Percentiles rank a stretch among this genome's conserved stretches.
Conservation (phyloP, 2,113 vertebrate species). For the human region GRCh38 chr1:4785501-4786000, state of each 20-base stretch:
- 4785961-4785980: not conserved
- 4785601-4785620: not conserved
- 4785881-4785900: rapidly evolving
- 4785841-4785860: too few relatives aligned
- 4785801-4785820: rapidly evolving
- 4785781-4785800: not conserved
- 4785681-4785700: not conserved
- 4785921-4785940: rapidly evolving
- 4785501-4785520: rapidly evolving
- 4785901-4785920: rapidly evolving
- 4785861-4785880: rapidly evolving
- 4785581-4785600: rapidly evolving
- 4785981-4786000: rapidly evolving
- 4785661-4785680: rapidly evolving
- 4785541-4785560: rapidly evolving
- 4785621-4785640: not conserved
- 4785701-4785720: not conserved
- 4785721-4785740: rapidly evolving
- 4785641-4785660: not conserved
- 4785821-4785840: rapidly evolving
- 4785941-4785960: rapidly evolving
- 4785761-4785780: not conserved
- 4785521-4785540: rapidly evolving
- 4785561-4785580: rapidly evolving
- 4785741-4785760: rapidly evolving